Conservation (phyloP, 2,113 vertebrate species). For the Mesembrinibis cayennensis region DNA sequence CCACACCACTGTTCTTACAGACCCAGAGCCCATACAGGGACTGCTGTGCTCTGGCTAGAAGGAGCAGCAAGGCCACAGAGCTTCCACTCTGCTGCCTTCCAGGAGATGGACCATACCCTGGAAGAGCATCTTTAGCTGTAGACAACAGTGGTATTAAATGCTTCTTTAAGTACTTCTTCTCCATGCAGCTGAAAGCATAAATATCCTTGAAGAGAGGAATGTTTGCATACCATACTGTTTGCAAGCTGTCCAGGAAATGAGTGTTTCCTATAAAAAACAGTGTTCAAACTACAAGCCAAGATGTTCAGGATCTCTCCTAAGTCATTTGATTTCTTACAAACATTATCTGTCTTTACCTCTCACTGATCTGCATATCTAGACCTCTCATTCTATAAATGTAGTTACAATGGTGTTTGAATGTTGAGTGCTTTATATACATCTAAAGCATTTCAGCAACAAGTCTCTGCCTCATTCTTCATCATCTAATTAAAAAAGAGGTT, state of each 20-base stretch:
- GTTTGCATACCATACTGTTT: slow-evolving; percentile 5
- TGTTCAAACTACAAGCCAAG: neutral
- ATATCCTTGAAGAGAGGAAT: neutral
- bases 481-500: neutral
- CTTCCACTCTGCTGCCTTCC: neutral
- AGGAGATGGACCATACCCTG: neutral
- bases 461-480: neutral
- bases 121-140: neutral
- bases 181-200: neutral
- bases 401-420: neutral
- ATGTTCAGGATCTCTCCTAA: neutral
- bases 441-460: neutral
- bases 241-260: slow-evolving; percentile 56
- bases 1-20: neutral
- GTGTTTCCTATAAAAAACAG: neutral
- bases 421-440: neutral
- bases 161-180: neutral
- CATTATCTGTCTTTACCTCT: neutral
- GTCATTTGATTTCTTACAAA: neutral
- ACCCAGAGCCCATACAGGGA: neutral
- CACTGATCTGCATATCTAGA: neutral
- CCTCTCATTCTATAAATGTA: neutral
- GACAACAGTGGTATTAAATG: neutral
- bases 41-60: neutral
- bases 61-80: neutral